Evolutionary conservation across 2,888 invertebrate genomes (phyloP), one percentile per base, ranked within the genome.

Genomic region (Campoplex capitator): DNA sequence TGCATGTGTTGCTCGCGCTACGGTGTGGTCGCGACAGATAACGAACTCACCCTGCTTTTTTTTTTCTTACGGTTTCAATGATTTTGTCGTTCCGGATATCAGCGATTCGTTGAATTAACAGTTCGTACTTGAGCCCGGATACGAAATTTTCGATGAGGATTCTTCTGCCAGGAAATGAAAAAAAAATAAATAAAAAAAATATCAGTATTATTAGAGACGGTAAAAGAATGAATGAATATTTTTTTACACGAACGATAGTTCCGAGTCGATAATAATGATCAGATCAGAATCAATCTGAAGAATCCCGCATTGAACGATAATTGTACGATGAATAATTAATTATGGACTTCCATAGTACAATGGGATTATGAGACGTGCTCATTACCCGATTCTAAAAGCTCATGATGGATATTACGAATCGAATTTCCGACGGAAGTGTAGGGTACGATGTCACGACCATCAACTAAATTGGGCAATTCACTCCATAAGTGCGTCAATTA

Each of bases 71-170:
- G 23, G 58, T 9, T 86, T 88, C 89, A 89, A 90, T 88, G 87
- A 81, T 83, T 56, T 62, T 48, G 68, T 78, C 62, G 68, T 82
- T 83, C 62, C 71, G 51, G 9, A 71, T 35, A 18, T 32, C 32
- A 42, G n/a, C 68, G 9, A 42, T 68, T 23, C 68, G 42, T 4
- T 11, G 42, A 42, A 68, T 68, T 23, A 68, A 42, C n/a, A 23
- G 23, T 23, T n/a, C n/a, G 3, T n/a, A 88, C 76, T 84, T 85
- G 75, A 83, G 81, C 87, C 85, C 78, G 67, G 84, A 89, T 88
- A 86, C 79, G 86, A 89, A 88, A 89, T 90, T 89, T 88, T 87
- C 48, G 86, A 73, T 75, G 48, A 42, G 35, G 56, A 51, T 45
- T 65, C 62, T 38, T 68, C 68, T 32, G 28, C 70, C 23, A 54